Evolutionary conservation across 2,797 vertebrate genomes (phyloP), one percentile per base, ranked within the genome.

Genomic region (Malurus splendens): DNA sequence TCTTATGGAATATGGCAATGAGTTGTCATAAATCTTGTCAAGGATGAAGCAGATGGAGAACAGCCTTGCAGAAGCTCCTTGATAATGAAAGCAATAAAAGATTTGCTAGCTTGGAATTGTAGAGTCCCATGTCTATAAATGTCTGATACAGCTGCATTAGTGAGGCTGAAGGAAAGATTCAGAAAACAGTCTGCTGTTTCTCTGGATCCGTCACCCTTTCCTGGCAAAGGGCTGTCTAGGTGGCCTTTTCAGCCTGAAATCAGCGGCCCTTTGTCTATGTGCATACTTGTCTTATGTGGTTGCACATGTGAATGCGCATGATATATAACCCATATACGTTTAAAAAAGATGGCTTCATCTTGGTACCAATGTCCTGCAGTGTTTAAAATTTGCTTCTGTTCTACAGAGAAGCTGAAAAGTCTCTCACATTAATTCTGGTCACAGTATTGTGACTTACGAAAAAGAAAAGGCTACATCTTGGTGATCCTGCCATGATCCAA

Each of bases 11-110:
- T 8, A 39, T 44, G 38, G 47, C 62, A 91, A 15, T 87, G 51
- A 76, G 59, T 76, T 89, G 76, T 81, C 82, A 65, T 81, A 78
- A 89, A 75, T 83, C 70, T 80, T 92, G 55, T 86, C 80, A 89
- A 89, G 55, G 51, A 68, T 72, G 48, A 92, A 91, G 90, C 86
- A 91, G 73, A 75, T 87, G 62, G 86, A 87, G 39, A 81, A 55
- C 47, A 93, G 66, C 38, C 80, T 86, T 92, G 41, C 51, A 78
- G 74, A 87, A 90, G 16, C 23, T 87, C 62, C n/a, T 81, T 75
- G 55, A 80, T 74, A 77, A 87, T 65, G 76, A 68, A 55, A 89
- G 44, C 33, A 78, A 57, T 78, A 81, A 75, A 83, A 89, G 56
- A 81, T 67, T 80, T 89, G 12, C 44, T 87, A 72, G 57, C 41